Evolutionary conservation across 2,797 vertebrate genomes (phyloP).

Genomic region (Rhincodon typus): DNA sequence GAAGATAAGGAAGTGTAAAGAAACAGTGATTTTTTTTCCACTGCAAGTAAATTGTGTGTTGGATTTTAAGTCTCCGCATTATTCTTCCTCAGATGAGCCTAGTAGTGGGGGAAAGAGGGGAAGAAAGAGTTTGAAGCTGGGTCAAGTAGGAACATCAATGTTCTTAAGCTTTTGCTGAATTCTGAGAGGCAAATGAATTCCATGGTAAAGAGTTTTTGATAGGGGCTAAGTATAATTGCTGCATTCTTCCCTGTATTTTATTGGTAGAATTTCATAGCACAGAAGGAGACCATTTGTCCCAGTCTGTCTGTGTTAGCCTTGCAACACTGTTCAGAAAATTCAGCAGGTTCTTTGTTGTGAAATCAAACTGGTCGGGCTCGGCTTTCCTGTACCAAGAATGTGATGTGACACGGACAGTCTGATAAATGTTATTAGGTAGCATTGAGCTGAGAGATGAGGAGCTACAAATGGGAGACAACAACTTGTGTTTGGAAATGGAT

Average conservation of each 20-base stretch:
- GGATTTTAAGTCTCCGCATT: neutral
- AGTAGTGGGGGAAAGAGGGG: neutral
- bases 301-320: neutral
- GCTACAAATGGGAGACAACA: neutral
- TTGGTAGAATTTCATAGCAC: neutral
- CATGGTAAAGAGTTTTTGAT: neutral
- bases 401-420: neutral
- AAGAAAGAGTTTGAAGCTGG: neutral
- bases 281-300: neutral
- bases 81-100: neutral
- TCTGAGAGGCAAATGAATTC: neutral
- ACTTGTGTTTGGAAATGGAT: neutral
- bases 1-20: constrained; percentile 13
- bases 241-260: neutral
- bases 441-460: neutral
- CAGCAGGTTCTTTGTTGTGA: neutral
- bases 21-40: neutral
- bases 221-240: neutral
- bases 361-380: neutral
- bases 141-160: neutral
- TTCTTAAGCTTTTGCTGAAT: neutral
- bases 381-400: neutral
- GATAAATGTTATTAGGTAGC: neutral
- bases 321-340: neutral
- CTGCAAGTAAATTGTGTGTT: neutral